Evolutionary conservation across 2,888 invertebrate genomes (phyloP), one percentile per base, ranked within the genome.

Genomic region (Drepanosiphum platanoidis): DNA sequence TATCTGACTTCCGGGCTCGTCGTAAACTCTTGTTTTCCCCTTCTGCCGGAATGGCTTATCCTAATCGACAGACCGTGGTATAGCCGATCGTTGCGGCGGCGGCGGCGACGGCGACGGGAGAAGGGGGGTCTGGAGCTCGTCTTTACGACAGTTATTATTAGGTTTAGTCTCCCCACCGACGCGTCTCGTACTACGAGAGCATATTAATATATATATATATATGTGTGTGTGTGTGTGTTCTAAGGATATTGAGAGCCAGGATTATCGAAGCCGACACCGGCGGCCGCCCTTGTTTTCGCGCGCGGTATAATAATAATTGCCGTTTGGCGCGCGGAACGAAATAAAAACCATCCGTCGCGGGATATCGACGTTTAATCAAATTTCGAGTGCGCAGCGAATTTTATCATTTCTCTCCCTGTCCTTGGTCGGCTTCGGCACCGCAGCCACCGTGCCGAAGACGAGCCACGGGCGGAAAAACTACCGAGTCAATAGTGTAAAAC

Each of bases 101-200:
- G 58, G 15, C 46, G 27, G 27, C 11, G 13, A 9, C 11, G 42
- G 32, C 32, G 4, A 7, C n/a, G 32, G 32, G 70, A 5, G n/a
- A 39, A 0, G 4, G 46, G 36, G 1, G 64, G 58, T 81, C 80
- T 81, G 80, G 58, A 70, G 70, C 70, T 81, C 80, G 80, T 77
- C 84, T 84, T 84, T 74, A 83, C 83, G 83, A 83, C 66, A 75
- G 83, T 83, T 83, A 83, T 84, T 84, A 84, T 84, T 84, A 84
- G 84, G 84, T 77, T 84, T 77, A 66, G 36, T 39, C 68, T 68
- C 8, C 36, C 66, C 4, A 32, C 79, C 39, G 27, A n/a, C 4
- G 18, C 42, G 22, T 52, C 71, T 9, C 78, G 22, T 7, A 7
- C 13, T 79, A 66, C 18, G 39, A 39, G 39, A 64, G 30, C 36